These are phyloP conservation scores for Triplophysa dalaica DNA, from an alignment of 2,113 vertebrate genomes.

Conservation along the genomic window DNA sequence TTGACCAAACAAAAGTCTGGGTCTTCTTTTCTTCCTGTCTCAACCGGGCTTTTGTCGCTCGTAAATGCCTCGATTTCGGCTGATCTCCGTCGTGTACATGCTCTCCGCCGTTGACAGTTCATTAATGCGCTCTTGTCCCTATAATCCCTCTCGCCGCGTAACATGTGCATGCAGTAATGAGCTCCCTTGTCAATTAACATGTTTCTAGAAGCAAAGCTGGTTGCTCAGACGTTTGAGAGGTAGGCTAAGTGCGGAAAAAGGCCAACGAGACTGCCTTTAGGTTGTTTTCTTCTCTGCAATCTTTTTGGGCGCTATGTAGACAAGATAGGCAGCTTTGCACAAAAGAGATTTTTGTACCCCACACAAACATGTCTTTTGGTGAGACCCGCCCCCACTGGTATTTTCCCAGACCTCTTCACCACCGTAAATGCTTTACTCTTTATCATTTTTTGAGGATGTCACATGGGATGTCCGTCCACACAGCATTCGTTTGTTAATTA, in stretches of 20 bases:
- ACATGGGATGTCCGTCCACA: neutral
- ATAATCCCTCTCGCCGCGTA: slow-evolving; percentile 87
- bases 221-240: slow-evolving; percentile 93
- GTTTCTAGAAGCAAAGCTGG: slow-evolving; percentile 89
- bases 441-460: neutral
- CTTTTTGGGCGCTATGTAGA: slow-evolving; percentile 44
- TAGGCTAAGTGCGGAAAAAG: slow-evolving; percentile 85
- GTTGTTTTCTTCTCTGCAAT: slow-evolving; percentile 75
- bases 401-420: slow-evolving; percentile 32
- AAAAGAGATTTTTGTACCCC: slow-evolving; percentile 36
- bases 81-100: slow-evolving; percentile 90
- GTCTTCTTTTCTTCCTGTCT: slow-evolving; percentile 95
- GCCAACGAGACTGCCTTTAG: slow-evolving; percentile 84
- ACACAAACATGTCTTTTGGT: slow-evolving; percentile 54
- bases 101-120: slow-evolving; percentile 95
- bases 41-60: slow-evolving; percentile 93
- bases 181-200: slow-evolving; percentile 95
- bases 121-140: slow-evolving; percentile 93
- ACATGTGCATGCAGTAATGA: slow-evolving; percentile 92
- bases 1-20: slow-evolving; percentile 97
- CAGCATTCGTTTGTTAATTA: neutral
- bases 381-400: slow-evolving; percentile 32
- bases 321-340: slow-evolving; percentile 44
- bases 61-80: slow-evolving; percentile 95
- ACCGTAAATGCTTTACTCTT: slow-evolving; percentile 6